Conservation (phyloP, 2,113 vertebrate genomes). For the Carassius gibelio region DNA sequence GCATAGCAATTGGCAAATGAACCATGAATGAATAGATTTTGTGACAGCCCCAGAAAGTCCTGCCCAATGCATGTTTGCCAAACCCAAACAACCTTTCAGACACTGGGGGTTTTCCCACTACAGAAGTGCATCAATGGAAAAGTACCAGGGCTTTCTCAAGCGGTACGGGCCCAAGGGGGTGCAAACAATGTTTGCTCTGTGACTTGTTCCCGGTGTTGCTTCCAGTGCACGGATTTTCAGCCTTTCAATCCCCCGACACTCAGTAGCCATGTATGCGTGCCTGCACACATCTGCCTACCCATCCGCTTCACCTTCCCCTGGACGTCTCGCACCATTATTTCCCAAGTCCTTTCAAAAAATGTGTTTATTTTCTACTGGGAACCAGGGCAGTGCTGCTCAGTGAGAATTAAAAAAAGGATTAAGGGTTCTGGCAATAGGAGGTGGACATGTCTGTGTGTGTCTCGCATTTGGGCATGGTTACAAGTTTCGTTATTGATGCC, state of each 20-base stretch:
- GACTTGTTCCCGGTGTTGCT: constrained; percentile 61
- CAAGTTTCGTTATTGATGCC: constrained; percentile 36
- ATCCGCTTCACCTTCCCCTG: constrained; percentile 19
- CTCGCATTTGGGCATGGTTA: constrained; percentile 35
- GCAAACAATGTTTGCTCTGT: constrained; percentile 72
- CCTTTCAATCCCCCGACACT: constrained; percentile 56
- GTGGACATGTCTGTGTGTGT: constrained; percentile 36
- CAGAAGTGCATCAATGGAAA: constrained; percentile 50
- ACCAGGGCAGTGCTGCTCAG: constrained; percentile 33
- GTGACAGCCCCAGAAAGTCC: constrained; percentile 26
- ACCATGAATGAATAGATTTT: constrained; percentile 44
- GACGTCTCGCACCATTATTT: constrained; percentile 27
- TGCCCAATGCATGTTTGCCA: constrained; percentile 2
- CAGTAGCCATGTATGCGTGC: constrained; percentile 52
- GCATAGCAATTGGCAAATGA: constrained; percentile 21
- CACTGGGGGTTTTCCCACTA: constrained; percentile 19
- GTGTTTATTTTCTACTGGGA: constrained; percentile 53
- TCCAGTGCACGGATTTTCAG: constrained; percentile 64
- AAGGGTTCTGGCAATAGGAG: constrained; percentile 41
- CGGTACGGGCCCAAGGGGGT: constrained; percentile 44
- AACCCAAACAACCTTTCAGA: constrained; percentile 27
- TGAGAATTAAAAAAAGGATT: constrained; percentile 55
- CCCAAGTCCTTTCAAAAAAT: constrained; percentile 48
- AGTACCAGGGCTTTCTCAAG: constrained; percentile 38
- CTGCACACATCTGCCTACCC: constrained; percentile 46